Evolutionary conservation across 1,140 invertebrate genomes (phyloP).

Genomic region (Danaus melanippus): DNA sequence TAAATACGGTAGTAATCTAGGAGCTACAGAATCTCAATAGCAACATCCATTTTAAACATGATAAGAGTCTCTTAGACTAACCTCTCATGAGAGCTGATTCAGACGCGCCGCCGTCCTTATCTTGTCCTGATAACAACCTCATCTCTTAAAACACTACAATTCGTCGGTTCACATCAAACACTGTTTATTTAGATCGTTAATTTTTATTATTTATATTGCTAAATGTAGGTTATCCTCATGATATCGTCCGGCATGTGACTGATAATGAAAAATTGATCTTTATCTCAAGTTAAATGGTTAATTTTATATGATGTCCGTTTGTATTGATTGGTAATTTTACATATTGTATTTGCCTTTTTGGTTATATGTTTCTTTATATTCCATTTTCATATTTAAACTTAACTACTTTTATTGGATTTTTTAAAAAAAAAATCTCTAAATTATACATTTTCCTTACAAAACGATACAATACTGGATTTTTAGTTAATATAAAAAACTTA

Average conservation of each 20-base stretch:
- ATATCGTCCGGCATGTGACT: conserved; percentile 45
- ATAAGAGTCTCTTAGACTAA: conserved; percentile 19
- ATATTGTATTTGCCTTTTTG: not conserved
- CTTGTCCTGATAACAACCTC: conserved; percentile 49
- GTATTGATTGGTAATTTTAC: not conserved
- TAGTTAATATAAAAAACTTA: no score
- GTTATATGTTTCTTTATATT: no score
- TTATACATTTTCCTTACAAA: no score
- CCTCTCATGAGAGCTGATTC: conserved; percentile 46
- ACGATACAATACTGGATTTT: no score
- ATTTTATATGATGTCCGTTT: conserved; percentile 1
- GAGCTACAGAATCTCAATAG: no score
- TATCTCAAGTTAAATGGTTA: conserved; percentile 19
- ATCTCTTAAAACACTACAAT: conserved; percentile 29
- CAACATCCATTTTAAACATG: no score
- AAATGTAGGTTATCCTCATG: conserved; percentile 60
- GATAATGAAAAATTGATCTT: conserved; percentile 49
- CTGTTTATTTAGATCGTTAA: conserved; percentile 29
- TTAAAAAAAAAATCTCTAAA: no score
- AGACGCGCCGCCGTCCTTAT: conserved; percentile 50
- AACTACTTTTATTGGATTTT: no score
- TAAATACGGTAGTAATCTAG: no score
- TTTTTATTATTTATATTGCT: conserved; percentile 49
- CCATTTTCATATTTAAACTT: no score
- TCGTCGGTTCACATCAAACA: conserved; percentile 1